Evolutionary conservation across 1,140 invertebrate species (phyloP).

Genomic region (Drosophila obscura): DNA sequence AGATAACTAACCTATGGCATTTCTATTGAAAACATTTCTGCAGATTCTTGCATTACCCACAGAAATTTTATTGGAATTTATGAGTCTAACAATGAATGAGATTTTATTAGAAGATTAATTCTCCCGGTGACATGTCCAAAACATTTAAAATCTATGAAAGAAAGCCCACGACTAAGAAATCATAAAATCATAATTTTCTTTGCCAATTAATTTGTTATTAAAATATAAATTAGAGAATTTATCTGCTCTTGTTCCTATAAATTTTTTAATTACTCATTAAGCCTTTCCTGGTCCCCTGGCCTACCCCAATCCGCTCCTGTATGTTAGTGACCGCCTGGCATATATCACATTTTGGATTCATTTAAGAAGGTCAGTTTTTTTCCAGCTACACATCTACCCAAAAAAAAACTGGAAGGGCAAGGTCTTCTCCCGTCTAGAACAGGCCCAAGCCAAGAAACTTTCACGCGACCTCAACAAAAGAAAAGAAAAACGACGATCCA

Average conservation of each 20-base stretch:
- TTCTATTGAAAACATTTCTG: too few species aligned
- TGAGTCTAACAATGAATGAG: too few species aligned
- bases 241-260: too few species aligned
- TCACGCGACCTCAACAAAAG: constrained; percentile 28
- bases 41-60: too few species aligned
- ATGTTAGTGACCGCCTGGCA: constrained; percentile 46
- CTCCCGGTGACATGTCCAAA: too few species aligned
- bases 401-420: constrained; percentile 46
- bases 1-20: too few species aligned
- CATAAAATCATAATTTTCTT: neutral
- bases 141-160: too few species aligned
- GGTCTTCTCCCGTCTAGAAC: constrained; percentile 54
- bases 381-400: neutral
- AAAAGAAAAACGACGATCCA: constrained; percentile 5
- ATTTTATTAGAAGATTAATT: too few species aligned
- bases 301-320: constrained; percentile 28
- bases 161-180: neutral
- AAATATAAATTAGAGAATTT: neutral
- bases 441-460: constrained; percentile 41
- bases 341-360: constrained; percentile 43
- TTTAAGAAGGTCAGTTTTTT: constrained; percentile 49
- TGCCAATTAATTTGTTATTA: neutral
- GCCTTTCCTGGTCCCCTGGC: neutral
- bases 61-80: too few species aligned
- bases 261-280: neutral